Base-by-base conservation (phyloP, 2,888 invertebrate species). In the Metopia argyrocephala region DNA sequence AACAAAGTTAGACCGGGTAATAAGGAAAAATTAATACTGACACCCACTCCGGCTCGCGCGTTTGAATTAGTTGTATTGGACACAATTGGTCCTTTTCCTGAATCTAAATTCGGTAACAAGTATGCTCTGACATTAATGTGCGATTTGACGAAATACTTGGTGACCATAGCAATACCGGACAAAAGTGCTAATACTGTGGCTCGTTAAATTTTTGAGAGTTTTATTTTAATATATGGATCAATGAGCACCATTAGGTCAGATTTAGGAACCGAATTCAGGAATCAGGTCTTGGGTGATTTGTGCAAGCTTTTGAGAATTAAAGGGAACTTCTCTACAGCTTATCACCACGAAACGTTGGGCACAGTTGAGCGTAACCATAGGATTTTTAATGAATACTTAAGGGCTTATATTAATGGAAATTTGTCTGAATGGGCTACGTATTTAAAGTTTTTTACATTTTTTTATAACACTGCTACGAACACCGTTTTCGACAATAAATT, bases 81-180 rank as follows among this genome's bases (percentile, higher is more conserved):
- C 54, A 82, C 82, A 38, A 80, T 84, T 23, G 84, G 83, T 48
- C 80, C 82, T 61, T 73, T 84, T 20, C 59, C 64, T n/a, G 78
- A 71, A 45, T 82, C 74, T 18, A 2, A 27, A 6, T 28, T 18
- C 18, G 18, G 57, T 5, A 57, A 57, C 3, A 57, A 57, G 18
- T 57, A 57, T 18, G 57, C 28, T 15, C 28, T 57, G 28, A 57
- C 56, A 5, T 5, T 50, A 15, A 38, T 27, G 15, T 28, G 38
- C 5, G 27, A 50, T 25, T 50, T 50, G n/a, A 23, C 48, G 4
- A 48, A 59, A 12, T 38, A 59, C 5, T 12, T 59, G 4, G 59
- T 59, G 0, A 9, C 38, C 6, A 59, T 38, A 2, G 7, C 59
- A 1, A 38, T 59, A 3, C 59, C 45, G 7, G 23, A 59, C 12